Conservation (phyloP, 2,888 invertebrate genomes). For the Leptopilina syphax region DNA sequence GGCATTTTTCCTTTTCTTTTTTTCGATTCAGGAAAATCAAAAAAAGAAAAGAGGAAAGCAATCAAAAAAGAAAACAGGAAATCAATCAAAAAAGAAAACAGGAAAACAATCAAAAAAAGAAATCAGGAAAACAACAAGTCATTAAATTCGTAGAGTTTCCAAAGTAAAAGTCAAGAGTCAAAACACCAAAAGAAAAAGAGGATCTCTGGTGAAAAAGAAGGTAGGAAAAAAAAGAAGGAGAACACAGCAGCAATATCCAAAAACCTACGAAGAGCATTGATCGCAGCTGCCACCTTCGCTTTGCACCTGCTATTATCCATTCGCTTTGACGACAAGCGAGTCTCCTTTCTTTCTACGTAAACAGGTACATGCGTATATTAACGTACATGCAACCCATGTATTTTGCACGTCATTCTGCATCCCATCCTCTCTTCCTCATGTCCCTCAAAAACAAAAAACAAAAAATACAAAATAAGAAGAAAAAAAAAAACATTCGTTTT, state of each 20-base stretch:
- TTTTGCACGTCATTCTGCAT: constrained; percentile 42
- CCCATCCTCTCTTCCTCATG: too few species aligned
- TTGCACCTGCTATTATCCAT: constrained; percentile 75
- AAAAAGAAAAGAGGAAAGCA: too few species aligned
- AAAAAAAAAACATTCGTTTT: too few species aligned
- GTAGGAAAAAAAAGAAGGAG: constrained; percentile 53
- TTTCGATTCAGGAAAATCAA: too few species aligned
- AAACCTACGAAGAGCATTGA: constrained; percentile 72
- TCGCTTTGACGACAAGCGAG: constrained; percentile 65
- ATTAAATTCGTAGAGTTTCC: too few species aligned
- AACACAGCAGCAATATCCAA: constrained; percentile 63
- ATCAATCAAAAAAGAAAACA: too few species aligned
- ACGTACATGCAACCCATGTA: constrained; percentile 49
- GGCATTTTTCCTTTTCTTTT: too few species aligned
- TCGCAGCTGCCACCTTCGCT: constrained; percentile 74
- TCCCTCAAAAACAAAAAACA: too few species aligned
- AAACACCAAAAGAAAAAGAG: constrained; percentile 3
- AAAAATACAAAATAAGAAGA: too few species aligned
- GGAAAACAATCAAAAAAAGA: too few species aligned
- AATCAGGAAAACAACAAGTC: too few species aligned
- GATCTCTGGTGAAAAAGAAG: constrained; percentile 45
- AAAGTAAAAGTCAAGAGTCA: not conserved
- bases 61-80: too few species aligned
- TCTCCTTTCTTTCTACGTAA: constrained; percentile 65
- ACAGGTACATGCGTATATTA: constrained; percentile 52